Conservation (phyloP, 1,140 invertebrate genomes). For the Caenorhabditis briggsae region DNA sequence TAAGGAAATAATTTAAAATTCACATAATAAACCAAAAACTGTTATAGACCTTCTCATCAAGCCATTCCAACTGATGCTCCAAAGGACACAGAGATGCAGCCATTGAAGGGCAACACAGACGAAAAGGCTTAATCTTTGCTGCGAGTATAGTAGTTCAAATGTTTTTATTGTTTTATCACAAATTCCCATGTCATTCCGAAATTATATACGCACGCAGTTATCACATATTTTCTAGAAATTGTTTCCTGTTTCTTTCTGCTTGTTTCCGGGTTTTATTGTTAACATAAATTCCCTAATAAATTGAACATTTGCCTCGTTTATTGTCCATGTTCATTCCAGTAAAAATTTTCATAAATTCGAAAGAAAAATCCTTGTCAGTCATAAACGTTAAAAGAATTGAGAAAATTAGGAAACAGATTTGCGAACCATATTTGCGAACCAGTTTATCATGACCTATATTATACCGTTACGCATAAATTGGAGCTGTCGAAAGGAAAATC, state of each 20-base stretch:
- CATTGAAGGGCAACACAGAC: background rate
- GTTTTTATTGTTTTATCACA: background rate
- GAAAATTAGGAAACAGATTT: no score
- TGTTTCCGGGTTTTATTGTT: background rate
- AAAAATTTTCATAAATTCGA: background rate
- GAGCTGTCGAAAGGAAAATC: no score
- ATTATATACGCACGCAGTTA: background rate
- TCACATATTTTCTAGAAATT: background rate
- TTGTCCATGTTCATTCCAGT: no score
- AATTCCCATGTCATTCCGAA: background rate
- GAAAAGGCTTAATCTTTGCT: background rate
- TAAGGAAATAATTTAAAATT: background rate
- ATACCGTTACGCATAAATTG: no score
- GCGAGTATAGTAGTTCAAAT: background rate
- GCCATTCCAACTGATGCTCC: conserved; percentile 44
- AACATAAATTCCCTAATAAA: no score
- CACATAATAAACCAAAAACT: no score
- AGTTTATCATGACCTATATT: no score
- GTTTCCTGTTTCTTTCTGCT: background rate
- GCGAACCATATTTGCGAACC: no score
- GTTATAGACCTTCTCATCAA: conserved; percentile 56
- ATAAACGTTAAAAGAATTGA: no score
- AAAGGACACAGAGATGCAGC: conserved; percentile 14
- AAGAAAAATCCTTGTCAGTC: background rate
- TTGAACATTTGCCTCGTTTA: no score